Conservation (phyloP, 1,140 invertebrate species). For the Rhynchophorus ferrugineus region DNA sequence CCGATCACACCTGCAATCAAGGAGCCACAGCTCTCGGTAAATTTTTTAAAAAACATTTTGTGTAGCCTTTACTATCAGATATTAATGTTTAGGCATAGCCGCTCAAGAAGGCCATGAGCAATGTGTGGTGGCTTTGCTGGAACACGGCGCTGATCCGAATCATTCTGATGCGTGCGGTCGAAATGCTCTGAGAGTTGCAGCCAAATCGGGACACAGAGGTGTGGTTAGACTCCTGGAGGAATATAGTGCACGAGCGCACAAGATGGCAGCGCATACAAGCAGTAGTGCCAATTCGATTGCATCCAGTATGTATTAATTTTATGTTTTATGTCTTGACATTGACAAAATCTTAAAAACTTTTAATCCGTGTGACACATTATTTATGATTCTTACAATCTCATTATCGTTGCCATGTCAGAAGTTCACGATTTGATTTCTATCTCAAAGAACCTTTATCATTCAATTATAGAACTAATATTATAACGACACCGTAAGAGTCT, state of each 20-base stretch:
- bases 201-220: constrained; percentile 67
- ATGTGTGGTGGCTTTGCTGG: constrained; percentile 76
- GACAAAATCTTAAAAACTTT: too few relatives aligned
- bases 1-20: constrained; percentile 88
- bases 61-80: constrained; percentile 2
- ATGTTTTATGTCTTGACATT: too few relatives aligned
- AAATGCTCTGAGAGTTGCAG: constrained; percentile 67
- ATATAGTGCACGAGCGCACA: constrained; percentile 37
- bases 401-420: too few relatives aligned
- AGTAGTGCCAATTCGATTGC: constrained; percentile 55
- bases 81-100: constrained; percentile 55
- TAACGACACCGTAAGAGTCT: too few relatives aligned
- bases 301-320: constrained; percentile 40
- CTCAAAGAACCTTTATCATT: too few relatives aligned
- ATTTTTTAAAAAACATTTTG: background rate
- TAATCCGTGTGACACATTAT: too few relatives aligned
- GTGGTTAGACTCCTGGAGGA: constrained; percentile 61
- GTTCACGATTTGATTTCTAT: too few relatives aligned
- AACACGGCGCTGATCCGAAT: constrained; percentile 84
- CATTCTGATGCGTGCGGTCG: constrained; percentile 87
- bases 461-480: too few relatives aligned
- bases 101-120: constrained; percentile 87
- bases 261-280: constrained; percentile 30
- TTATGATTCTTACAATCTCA: too few relatives aligned
- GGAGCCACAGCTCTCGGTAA: constrained; percentile 82